Conservation (phyloP, 1,140 invertebrate species). For the Ceratosolen fusciceps region DNA sequence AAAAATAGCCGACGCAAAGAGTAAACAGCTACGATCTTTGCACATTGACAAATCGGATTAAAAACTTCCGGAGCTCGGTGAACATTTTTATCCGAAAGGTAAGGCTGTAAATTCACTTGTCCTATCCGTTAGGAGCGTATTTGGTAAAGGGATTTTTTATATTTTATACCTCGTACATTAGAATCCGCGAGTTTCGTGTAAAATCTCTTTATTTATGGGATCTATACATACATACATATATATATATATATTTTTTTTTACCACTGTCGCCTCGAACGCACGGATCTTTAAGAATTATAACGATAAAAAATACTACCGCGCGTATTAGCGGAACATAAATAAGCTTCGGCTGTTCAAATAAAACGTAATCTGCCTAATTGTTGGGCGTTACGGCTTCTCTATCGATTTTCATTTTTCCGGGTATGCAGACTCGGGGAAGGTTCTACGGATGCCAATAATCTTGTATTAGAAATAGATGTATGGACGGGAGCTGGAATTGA, state of each 20-base stretch:
- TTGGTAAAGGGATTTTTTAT: conserved; percentile 68
- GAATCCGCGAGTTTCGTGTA: conserved; percentile 45
- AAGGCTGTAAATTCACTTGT: conserved; percentile 67
- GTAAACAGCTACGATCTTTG: conserved; percentile 10
- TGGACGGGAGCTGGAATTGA: too few relatives aligned
- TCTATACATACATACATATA: too few relatives aligned
- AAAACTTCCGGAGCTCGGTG: conserved; percentile 55
- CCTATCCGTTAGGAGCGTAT: conserved; percentile 52
- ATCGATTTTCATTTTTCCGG: too few relatives aligned
- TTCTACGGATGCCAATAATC: too few relatives aligned
- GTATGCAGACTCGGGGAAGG: too few relatives aligned
- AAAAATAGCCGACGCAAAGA: not conserved
- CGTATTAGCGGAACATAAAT: not conserved
- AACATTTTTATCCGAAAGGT: conserved; percentile 58
- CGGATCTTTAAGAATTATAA: conserved; percentile 4
- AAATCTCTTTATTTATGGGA: conserved; percentile 27
- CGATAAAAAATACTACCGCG: too few relatives aligned
- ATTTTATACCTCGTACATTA: conserved; percentile 60
- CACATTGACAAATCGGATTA: conserved; percentile 63
- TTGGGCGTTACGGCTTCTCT: too few relatives aligned
- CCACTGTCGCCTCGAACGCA: conserved; percentile 4
- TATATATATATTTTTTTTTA: too few relatives aligned
- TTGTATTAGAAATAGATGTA: too few relatives aligned
- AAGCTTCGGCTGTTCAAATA: not conserved
- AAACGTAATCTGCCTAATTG: too few relatives aligned